Evolutionary conservation across 2,113 vertebrate genomes (phyloP).

Genomic region (Oncorhynchus keta): DNA sequence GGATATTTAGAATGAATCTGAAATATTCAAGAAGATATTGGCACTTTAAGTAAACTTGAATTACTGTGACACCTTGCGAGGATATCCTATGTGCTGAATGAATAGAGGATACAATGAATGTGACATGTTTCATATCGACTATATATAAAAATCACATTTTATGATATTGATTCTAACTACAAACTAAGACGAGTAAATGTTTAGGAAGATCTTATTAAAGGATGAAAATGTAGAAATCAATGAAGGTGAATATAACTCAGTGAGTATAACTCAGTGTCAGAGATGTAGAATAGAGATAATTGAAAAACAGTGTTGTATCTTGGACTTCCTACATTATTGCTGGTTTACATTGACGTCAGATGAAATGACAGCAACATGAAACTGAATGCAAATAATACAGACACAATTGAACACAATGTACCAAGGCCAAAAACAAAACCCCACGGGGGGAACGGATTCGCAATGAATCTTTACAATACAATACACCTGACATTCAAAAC

Average conservation of each 20-base stretch:
- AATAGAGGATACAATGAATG: background rate
- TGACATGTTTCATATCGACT: background rate
- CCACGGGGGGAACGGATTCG: background rate
- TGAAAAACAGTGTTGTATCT: slow-evolving; percentile 55
- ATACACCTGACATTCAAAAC: slow-evolving; percentile 42
- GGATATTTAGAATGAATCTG: background rate
- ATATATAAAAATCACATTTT: background rate
- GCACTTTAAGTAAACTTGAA: too few relatives aligned
- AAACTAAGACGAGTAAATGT: background rate
- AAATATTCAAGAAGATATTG: background rate
- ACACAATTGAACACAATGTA: background rate
- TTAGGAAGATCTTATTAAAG: too few relatives aligned
- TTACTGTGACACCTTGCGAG: too few relatives aligned
- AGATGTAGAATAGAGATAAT: slow-evolving; percentile 40
- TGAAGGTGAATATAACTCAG: slow-evolving; percentile 26
- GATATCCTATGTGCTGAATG: too few relatives aligned
- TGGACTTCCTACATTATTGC: slow-evolving; percentile 13
- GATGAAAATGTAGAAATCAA: slow-evolving; percentile 4
- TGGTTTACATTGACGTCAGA: slow-evolving; percentile 9
- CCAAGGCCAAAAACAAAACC: slow-evolving; percentile 31
- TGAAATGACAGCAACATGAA: slow-evolving; percentile 58
- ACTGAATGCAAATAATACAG: slow-evolving; percentile 14
- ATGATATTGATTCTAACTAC: background rate
- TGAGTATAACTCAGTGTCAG: slow-evolving; percentile 3
- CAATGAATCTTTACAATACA: background rate